Conservation (phyloP, 1,140 invertebrate species). For the Teleogryllus occipitalis region DNA sequence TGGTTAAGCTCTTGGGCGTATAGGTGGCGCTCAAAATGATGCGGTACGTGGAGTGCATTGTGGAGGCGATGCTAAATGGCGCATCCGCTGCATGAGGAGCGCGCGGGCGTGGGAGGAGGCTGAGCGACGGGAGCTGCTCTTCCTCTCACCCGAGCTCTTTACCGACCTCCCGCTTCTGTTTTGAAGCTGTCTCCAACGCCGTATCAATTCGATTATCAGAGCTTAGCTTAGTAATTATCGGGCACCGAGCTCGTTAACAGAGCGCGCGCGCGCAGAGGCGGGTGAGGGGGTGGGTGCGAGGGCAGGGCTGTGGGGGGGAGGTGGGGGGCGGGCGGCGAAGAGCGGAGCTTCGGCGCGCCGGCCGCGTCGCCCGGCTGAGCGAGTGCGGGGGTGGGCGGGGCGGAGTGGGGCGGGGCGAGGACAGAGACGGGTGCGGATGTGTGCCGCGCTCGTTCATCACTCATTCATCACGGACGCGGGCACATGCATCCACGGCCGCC, state of each 20-base stretch:
- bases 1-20: too few species aligned
- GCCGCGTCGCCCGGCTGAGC: neutral
- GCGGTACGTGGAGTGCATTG: too few species aligned
- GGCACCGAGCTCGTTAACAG: neutral
- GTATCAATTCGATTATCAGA: neutral
- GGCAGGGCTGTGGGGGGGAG: neutral
- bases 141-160: too few species aligned
- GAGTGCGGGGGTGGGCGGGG: neutral
- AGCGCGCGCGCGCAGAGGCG: neutral
- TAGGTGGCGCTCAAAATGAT: too few species aligned
- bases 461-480: too few species aligned
- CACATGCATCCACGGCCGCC: too few species aligned
- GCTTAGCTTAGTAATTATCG: constrained; percentile 1
- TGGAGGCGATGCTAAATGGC: too few species aligned
- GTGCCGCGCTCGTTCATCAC: neutral
- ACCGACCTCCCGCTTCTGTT: neutral
- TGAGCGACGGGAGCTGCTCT: too few species aligned
- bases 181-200: neutral
- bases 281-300: neutral
- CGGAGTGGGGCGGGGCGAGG: too few species aligned
- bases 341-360: neutral
- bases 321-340: too few species aligned
- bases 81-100: too few species aligned
- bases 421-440: neutral
- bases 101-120: too few species aligned